Conservation (phyloP, 2,888 invertebrate species). For the Meandrusa payeni region DNA sequence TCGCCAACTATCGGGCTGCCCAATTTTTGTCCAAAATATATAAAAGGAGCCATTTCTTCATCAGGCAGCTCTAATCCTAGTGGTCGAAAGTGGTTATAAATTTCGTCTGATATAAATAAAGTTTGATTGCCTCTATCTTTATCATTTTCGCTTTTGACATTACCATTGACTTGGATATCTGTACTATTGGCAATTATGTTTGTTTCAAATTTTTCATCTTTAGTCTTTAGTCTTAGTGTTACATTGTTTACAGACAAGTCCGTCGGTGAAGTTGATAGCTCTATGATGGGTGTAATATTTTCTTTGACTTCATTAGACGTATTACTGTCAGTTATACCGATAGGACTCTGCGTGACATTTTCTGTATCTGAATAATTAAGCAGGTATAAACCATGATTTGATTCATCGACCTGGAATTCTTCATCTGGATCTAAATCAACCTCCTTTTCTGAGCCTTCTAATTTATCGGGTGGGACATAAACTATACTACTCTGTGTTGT, state of each 20-base stretch:
- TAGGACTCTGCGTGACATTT: slow-evolving; percentile 54
- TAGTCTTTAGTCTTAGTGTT: slow-evolving; percentile 37
- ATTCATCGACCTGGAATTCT: slow-evolving; percentile 78
- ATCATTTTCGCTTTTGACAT: slow-evolving; percentile 53
- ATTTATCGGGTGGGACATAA: slow-evolving; percentile 70
- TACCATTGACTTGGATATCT: slow-evolving; percentile 49
- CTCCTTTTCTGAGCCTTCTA: slow-evolving; percentile 69
- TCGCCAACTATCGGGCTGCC: slow-evolving; percentile 61
- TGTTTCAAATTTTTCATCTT: slow-evolving; percentile 51
- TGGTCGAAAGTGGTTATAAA: slow-evolving; percentile 84
- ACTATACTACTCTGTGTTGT: slow-evolving; percentile 59
- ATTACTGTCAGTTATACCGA: slow-evolving; percentile 45
- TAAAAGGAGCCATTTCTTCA: slow-evolving; percentile 85
- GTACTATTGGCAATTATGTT: slow-evolving; percentile 61
- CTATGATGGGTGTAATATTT: slow-evolving; percentile 37
- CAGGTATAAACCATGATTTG: slow-evolving; percentile 74
- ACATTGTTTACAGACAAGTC: slow-evolving; percentile 34
- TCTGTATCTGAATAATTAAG: slow-evolving; percentile 74
- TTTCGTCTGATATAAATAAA: slow-evolving; percentile 80
- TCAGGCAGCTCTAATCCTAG: slow-evolving; percentile 82
- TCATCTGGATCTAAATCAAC: slow-evolving; percentile 73
- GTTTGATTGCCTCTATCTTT: slow-evolving; percentile 76
- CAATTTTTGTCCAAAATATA: slow-evolving; percentile 85
- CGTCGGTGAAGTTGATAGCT: slow-evolving; percentile 34
- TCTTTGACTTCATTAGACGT: slow-evolving; percentile 42